Evolutionary conservation across 2,113 vertebrate species (phyloP).

Genomic region (Conger conger): DNA sequence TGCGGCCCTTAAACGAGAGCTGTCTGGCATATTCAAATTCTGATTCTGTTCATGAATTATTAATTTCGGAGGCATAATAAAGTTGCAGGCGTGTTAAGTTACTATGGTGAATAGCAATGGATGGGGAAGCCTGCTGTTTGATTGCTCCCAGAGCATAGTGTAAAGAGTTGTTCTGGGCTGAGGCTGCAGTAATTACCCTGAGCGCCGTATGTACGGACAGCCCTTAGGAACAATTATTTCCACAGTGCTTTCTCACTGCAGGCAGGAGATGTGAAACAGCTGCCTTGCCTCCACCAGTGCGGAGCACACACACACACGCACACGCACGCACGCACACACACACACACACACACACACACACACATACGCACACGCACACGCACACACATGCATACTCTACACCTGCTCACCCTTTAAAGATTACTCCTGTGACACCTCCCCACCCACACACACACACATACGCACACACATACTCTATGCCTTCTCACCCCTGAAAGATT

Average conservation of each 20-base stretch:
- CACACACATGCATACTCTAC: neutral
- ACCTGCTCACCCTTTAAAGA: neutral
- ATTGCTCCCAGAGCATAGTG: neutral
- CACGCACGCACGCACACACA: neutral
- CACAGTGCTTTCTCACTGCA: neutral
- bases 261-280: neutral
- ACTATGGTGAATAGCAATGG: neutral
- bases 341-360: constrained; percentile 4
- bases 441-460: neutral
- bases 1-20: neutral
- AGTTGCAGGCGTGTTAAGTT: neutral
- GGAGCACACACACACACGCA: constrained; percentile 3
- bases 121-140: neutral
- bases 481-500: too few relatives aligned
- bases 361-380: neutral
- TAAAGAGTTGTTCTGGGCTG: neutral
- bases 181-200: constrained; percentile 12
- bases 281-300: neutral
- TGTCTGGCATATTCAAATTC: neutral
- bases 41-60: neutral
- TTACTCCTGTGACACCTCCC: neutral
- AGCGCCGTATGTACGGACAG: neutral
- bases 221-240: constrained; percentile 8
- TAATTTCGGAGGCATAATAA: neutral
- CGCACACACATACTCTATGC: too few relatives aligned